phyloP scores from a whole-genome alignment of 2,113 vertebrate genomes.

The Clarias magur region DNA sequence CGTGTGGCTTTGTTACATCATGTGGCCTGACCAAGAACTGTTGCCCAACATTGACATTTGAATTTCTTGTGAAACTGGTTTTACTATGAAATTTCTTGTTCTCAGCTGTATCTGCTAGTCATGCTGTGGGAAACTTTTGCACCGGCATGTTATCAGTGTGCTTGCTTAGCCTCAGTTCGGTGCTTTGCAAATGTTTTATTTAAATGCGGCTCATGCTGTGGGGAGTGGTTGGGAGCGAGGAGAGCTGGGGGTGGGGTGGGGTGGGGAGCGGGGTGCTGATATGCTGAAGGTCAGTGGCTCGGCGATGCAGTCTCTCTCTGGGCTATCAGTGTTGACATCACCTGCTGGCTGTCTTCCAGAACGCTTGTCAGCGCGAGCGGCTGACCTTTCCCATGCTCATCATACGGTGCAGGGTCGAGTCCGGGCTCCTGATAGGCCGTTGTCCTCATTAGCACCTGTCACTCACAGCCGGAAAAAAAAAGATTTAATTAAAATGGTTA shows the following conservation, averaged over 20 bases:
- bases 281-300: constrained; percentile 66
- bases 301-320: constrained; percentile 54
- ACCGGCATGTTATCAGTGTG: constrained; percentile 48
- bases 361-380: constrained; percentile 52
- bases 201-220: constrained; percentile 60
- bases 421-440: constrained; percentile 29
- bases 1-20: neutral
- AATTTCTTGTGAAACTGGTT: neutral
- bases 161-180: constrained; percentile 51
- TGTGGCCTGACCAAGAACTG: neutral
- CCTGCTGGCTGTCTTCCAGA: constrained; percentile 49
- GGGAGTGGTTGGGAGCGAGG: constrained; percentile 44
- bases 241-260: constrained; percentile 35
- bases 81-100: neutral
- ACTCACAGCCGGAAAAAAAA: constrained; percentile 37
- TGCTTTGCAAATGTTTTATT: constrained; percentile 70
- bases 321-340: constrained; percentile 61
- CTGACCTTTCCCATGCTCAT: constrained; percentile 57
- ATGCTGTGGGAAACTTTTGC: constrained; percentile 47
- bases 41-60: neutral
- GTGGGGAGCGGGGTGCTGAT: constrained; percentile 37
- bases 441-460: constrained; percentile 51
- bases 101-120: constrained; percentile 15
- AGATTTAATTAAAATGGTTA: neutral
- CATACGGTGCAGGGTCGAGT: constrained; percentile 19